Evolutionary conservation across 1,140 invertebrate species (phyloP).

Genomic region (Saccostrea glomerata): DNA sequence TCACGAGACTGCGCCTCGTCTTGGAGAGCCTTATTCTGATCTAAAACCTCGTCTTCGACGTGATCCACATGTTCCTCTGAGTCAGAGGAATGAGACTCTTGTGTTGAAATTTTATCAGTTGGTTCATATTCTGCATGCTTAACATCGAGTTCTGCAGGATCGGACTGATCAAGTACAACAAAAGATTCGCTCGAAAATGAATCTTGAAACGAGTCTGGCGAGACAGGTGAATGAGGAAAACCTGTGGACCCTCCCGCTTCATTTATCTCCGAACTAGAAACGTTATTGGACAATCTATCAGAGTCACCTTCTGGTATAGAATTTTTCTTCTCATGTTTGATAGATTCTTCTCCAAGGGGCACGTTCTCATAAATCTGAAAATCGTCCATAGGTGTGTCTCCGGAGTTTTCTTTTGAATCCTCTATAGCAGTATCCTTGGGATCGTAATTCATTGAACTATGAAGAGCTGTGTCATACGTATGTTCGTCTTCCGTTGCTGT

Average conservation of each 20-base stretch:
- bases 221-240: background rate
- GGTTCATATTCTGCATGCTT: background rate
- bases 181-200: background rate
- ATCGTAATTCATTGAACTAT: background rate
- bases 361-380: background rate
- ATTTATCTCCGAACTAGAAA: background rate
- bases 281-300: background rate
- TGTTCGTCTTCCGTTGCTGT: conserved; percentile 14
- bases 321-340: background rate
- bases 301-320: too few species aligned
- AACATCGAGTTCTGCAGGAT: background rate
- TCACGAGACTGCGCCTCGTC: background rate
- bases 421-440: background rate
- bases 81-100: background rate
- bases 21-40: background rate
- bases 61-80: background rate
- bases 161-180: background rate
- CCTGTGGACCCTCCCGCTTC: background rate
- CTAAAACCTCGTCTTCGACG: background rate
- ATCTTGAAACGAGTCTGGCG: background rate
- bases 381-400: background rate
- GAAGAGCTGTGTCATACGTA: background rate
- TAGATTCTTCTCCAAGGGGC: background rate
- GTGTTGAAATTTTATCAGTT: background rate
- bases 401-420: background rate